Percentiles rank a stretch among this genome's conserved stretches.
Conservation (phyloP, 2,888 invertebrate genomes). For the Tanytarsus gracilentus region DNA sequence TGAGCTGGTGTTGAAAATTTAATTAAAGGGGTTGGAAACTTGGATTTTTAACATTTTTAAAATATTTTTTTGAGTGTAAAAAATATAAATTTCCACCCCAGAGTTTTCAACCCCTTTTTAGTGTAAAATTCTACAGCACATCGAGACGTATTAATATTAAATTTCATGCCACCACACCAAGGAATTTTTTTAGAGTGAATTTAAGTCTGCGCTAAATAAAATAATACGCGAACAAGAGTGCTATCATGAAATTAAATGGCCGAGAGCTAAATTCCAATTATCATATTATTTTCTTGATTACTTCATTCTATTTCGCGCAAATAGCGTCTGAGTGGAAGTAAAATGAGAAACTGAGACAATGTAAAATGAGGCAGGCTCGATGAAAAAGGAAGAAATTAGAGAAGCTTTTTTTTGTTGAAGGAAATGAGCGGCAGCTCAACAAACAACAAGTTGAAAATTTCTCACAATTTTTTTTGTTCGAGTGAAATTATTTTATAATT, state of each 20-base stretch:
- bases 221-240: no score
- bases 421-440: not conserved
- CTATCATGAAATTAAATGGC: constrained; percentile 22
- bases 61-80: constrained; percentile 3
- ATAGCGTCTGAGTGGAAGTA: not conserved
- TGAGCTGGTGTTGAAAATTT: no score
- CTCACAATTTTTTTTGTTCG: not conserved
- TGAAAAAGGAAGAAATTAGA: not conserved
- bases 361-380: not conserved
- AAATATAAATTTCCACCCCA: no score
- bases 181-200: no score
- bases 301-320: constrained; percentile 5
- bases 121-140: not conserved
- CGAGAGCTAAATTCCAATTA: constrained; percentile 27
- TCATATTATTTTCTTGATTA: constrained; percentile 27
- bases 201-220: no score
- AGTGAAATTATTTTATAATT: no score
- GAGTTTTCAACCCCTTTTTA: no score
- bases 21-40: no score
- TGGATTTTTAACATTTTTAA: constrained; percentile 20
- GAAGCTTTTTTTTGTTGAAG: not conserved
- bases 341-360: not conserved
- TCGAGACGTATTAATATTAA: constrained; percentile 10
- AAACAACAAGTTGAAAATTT: not conserved
- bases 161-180: constrained; percentile 2